A percentile compares a stretch with the other conserved stretches of the same genome.
Conservation (phyloP, 2,797 vertebrate genomes). For the Cryptoblepharus egeriae region DNA sequence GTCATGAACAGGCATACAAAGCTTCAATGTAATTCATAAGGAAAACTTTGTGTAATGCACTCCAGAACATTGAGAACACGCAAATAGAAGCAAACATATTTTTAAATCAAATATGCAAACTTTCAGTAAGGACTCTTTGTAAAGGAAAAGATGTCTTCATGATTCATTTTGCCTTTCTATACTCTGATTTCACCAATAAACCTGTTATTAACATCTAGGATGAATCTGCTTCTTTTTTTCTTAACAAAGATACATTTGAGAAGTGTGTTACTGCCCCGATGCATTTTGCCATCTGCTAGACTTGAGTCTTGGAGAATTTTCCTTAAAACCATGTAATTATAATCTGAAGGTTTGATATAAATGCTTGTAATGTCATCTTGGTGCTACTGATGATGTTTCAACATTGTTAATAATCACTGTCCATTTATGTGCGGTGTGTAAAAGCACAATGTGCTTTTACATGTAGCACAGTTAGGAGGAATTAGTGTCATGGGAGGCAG, state of each 20-base stretch:
- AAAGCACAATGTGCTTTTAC: conserved; percentile 65
- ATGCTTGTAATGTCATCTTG: conserved; percentile 58
- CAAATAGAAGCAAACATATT: conserved; percentile 10
- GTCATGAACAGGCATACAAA: conserved; percentile 25
- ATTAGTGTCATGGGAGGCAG: conserved; percentile 66
- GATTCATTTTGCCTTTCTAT: conserved; percentile 22
- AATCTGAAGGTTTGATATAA: conserved; percentile 67
- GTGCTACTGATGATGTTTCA: conserved; percentile 62
- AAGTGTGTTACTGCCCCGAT: conserved; percentile 30
- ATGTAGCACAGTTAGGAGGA: conserved; percentile 69
- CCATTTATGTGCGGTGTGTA: conserved; percentile 64
- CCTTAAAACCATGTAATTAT: conserved; percentile 59
- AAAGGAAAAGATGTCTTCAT: conserved; percentile 34
- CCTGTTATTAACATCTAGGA: conserved; percentile 30
- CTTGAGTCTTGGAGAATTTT: conserved; percentile 48
- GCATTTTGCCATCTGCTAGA: conserved; percentile 54
- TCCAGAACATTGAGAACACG: conserved; percentile 52
- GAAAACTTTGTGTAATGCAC: conserved; percentile 49
- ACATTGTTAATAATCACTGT: conserved; percentile 67
- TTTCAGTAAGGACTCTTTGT: not conserved
- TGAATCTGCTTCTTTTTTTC: conserved; percentile 43
- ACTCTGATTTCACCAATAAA: conserved; percentile 24
- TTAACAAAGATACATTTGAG: conserved; percentile 46
- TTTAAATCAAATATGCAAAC: conserved; percentile 30
- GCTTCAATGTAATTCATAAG: conserved; percentile 46